Evolutionary conservation across 2,888 invertebrate species (phyloP), one percentile per base, ranked within the genome.

Genomic region (Nasonia oneida): DNA sequence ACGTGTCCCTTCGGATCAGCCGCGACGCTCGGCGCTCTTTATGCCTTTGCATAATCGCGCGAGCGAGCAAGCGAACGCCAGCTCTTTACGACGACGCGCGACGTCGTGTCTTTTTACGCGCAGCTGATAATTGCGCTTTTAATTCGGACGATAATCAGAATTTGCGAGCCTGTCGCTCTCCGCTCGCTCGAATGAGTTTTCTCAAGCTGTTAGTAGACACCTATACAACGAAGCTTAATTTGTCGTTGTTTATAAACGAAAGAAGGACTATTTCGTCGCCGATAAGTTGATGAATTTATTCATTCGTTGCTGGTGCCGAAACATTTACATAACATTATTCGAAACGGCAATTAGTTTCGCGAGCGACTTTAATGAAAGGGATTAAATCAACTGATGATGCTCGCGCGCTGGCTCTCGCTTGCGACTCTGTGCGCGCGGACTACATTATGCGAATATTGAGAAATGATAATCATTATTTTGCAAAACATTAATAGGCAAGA

Each of bases 71-170:
- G 37, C 37, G 4, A 29, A 4, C 18, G 39, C 2, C 42, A 29
- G 39, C 12, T 42, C 42, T 71, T 18, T 71, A 37, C 15, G 4
- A 79, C 71, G 37, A 39, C 75, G 64, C 75, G 64, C 42, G 14
- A 23, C 75, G 64, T 14, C 74, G 42, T 47, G 47, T n/a, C 73
- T 73, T 50, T 67, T 73, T 75, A 75, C 39, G 75, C 61, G 47
- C 37, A n/a, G 47, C n/a, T 53, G 70, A 76, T 76, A 83, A 83
- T 76, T 81, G 64, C 71, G 47, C 71, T 80, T 64, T 81, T 64
- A 74, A 81, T 81, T 74, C 64, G 42, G 39, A 15, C 67, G 64
- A 82, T 82, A 82, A 82, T 82, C 50, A 82, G 50, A 82, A 82
- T 82, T 82, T 75, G 75, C 42, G 64, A 82, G 73, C 61, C 5